Evolutionary conservation across 2,888 invertebrate genomes (phyloP), one percentile per base, ranked within the genome.

Genomic region (Tinea semifulvella): DNA sequence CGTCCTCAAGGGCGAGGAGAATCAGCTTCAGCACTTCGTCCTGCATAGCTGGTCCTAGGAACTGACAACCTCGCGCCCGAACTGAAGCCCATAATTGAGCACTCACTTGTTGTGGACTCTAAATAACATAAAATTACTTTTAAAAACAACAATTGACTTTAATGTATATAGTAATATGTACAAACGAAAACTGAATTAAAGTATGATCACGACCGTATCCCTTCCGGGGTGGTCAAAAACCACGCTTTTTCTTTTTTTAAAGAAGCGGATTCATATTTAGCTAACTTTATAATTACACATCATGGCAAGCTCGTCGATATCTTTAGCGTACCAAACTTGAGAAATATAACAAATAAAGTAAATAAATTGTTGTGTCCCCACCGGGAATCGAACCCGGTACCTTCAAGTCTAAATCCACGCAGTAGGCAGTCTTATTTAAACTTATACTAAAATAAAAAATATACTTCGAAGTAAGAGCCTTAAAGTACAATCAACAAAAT

Each of bases 41-140:
- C 81, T 99, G 98, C 98, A 99, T 98, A 17, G 96, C 98, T 53
- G 98, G 98, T 5, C 98, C 98, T 20, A 98, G 86, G 79, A 99
- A 98, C 76, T 99, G 98, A 63, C 98, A 99, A 42, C 98, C 98
- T 46, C 98, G 86, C 0, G 96, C 94, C 38, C 98, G 83, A 7
- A 98, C 97, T 18, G 98, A 97, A 31, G 97, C 96, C 98, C 98
- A 98, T 35, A 98, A 77, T 70, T 96, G 96, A 5, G 96, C 94
- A 47, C 85, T 86, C 8, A 22, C 25, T 7, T 5, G 5, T 22
- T 22, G 25, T 22, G 25, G 25, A 22, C 25, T 22, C 25, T 22
- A 22, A 7, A 22, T n/a, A n/a, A n/a, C n/a, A n/a, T n/a, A 22
- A 22, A 22, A 22, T 7, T 22, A 22, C 8, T 22, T 5, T 5